Base-by-base conservation (phyloP, 2,113 vertebrate genomes). In the Columba livia region DNA sequence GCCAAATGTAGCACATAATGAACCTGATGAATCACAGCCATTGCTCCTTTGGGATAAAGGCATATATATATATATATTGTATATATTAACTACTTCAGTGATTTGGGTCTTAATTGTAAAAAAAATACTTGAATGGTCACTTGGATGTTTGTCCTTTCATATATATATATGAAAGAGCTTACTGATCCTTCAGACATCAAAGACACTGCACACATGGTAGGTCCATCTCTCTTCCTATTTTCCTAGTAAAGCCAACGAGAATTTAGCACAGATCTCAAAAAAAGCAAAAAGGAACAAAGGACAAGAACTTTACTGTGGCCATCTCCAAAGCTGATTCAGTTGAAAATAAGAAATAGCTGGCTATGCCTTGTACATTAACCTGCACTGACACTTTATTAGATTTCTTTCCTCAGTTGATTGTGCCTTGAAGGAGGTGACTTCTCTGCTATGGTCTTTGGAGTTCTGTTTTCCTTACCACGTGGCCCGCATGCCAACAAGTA, bases 11-110 rank as follows among this genome's bases (percentile, higher is more conserved):
- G 79, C 85, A 47, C 71, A 56, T 91, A 97, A 93, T 94, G 89
- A 79, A n/a, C 64, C 62, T 85, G 89, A 93, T 94, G 92, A 88
- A 94, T 92, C 93, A 89, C 34, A 79, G 89, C 25, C 94, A 81
- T 94, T 86, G 65, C 74, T 87, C 94, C 87, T 86, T 66, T 67
- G 82, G 60, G 60, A 36, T 61, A 84, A 72, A 89, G 66, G 58
- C 56, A 70, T 18, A 48, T 38, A 38, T 38, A 70, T 18, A 48
- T 38, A 38, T 38, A 38, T 84, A 57, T 84, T 70, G 50, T 60
- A 64, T 38, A 34, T 44, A 81, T 92, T 82, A 90, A 29, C 54
- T 38, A 66, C 73, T 85, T 79, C 75, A 84, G 65, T 62, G 89
- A 60, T 81, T 83, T 50, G 42, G 42, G 31, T 72, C 72, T 81